phyloP scores from a whole-genome alignment of 2,797 vertebrate species.

The Tokudaia tokunoshimensis region DNA sequence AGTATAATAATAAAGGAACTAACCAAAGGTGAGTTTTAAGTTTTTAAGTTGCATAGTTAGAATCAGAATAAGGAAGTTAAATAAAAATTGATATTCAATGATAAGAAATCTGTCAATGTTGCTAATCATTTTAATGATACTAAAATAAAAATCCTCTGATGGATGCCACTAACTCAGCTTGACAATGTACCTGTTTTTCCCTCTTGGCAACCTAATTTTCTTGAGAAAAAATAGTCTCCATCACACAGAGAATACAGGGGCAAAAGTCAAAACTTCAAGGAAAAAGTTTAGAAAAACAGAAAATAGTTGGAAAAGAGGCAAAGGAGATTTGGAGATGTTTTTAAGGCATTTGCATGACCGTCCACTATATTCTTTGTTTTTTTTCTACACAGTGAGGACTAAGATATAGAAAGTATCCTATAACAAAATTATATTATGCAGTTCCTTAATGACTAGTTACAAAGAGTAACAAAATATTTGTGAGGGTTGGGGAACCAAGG shows the following conservation, averaged over 20 bases:
- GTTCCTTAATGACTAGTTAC: background rate
- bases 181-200: background rate
- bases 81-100: background rate
- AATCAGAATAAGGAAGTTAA: background rate
- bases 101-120: constrained; percentile 23
- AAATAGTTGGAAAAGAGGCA: background rate
- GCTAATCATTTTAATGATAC: constrained; percentile 46
- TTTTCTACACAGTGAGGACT: background rate
- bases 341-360: background rate
- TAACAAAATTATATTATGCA: background rate
- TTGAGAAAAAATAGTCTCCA: background rate
- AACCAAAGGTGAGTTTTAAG: background rate
- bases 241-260: background rate
- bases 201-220: background rate
- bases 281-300: background rate
- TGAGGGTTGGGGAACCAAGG: background rate
- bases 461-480: background rate
- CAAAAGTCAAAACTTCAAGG: background rate
- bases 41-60: constrained; percentile 37
- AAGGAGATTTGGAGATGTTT: background rate
- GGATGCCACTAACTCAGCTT: background rate
- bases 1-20: background rate
- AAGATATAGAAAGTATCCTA: background rate
- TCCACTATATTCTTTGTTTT: background rate
- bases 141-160: constrained; percentile 36